Base-by-base conservation (phyloP, 2,888 invertebrate genomes). In the Pyrgus malvae region DNA sequence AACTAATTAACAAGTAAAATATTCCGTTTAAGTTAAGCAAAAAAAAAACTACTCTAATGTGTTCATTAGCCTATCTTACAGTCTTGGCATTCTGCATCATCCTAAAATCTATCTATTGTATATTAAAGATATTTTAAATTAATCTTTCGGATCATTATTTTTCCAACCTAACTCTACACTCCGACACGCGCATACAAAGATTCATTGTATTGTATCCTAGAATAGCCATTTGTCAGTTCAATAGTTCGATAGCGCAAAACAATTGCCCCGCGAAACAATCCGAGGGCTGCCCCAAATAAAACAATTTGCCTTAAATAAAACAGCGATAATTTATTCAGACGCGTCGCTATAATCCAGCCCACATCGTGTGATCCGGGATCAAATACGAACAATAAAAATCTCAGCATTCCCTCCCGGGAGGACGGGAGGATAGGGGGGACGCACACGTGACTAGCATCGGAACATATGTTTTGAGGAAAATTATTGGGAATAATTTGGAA, bases 341-440 rank as follows among this genome's bases (percentile, higher is more conserved):
- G 69, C 66, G 59, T 66, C 66, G 61, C 58, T 61, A 71, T 84
- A 83, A 84, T 80, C 81, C 76, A 63, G 59, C 55, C 63, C 63
- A 62, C 59, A 65, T 65, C 61, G 60, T 62, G 69, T 68, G 72
- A 70, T 69, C 68, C 62, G 69, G 68, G 72, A 75, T 77, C 76
- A 72, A 72, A 76, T 70, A 70, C 59, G 77, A 68, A 79, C 76
- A 85, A 84, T 82, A 76, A 78, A 82, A 85, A 85, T 84, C 80
- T 74, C 76, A 42, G 67, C 70, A 74, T 74, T 76, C 69, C 59
- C 66, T 46, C 64, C 59, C 55, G 63, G 63, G 65, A 56, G 38
- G 27, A n/a, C n/a, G n/a, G 16, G 46, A 38, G 38, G 19, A 9
- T 23, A 41, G 46, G 55, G 42, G 58, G 48, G 25, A 5, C 25